These are phyloP conservation scores for Hippopotamyrus pictus DNA, from an alignment of 2,797 vertebrate species.

Conservation along the genomic window DNA sequence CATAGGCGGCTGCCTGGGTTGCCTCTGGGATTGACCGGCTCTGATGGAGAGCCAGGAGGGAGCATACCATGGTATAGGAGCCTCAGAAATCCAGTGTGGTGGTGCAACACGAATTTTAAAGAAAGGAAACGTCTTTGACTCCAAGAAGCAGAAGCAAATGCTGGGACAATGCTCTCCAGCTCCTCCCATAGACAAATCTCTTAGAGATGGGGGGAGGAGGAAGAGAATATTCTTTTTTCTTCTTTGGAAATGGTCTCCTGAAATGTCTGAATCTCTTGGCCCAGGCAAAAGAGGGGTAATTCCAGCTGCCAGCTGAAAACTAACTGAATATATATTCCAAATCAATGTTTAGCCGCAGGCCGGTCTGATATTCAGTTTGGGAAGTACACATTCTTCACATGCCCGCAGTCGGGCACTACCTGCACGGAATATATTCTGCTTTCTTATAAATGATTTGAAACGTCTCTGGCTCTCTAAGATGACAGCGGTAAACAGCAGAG, in stretches of 20 bases:
- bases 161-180: not conserved
- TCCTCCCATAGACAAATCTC: not conserved
- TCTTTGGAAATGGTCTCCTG: not conserved
- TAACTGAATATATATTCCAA: not conserved
- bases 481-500: not conserved
- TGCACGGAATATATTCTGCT: not conserved
- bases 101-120: not conserved
- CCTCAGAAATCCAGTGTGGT: not conserved
- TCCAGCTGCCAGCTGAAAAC: not conserved
- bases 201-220: not conserved
- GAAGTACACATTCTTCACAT: not conserved
- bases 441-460: not conserved
- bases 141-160: not conserved
- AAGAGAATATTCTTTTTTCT: not conserved
- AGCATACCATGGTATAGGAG: not conserved
- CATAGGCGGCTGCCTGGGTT: not conserved
- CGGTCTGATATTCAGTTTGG: constrained; percentile 1
- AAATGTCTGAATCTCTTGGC: not conserved
- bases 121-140: not conserved
- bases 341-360: not conserved
- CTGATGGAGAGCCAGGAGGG: not conserved
- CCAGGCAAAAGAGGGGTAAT: not conserved
- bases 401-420: not conserved
- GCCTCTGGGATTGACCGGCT: not conserved
- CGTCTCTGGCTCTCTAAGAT: not conserved